A percentile compares a stretch with the other conserved stretches of the same genome.
These are phyloP conservation scores for Drosophila picticornis DNA, from an alignment of 2,888 invertebrate genomes.

Conservation along the genomic window DNA sequence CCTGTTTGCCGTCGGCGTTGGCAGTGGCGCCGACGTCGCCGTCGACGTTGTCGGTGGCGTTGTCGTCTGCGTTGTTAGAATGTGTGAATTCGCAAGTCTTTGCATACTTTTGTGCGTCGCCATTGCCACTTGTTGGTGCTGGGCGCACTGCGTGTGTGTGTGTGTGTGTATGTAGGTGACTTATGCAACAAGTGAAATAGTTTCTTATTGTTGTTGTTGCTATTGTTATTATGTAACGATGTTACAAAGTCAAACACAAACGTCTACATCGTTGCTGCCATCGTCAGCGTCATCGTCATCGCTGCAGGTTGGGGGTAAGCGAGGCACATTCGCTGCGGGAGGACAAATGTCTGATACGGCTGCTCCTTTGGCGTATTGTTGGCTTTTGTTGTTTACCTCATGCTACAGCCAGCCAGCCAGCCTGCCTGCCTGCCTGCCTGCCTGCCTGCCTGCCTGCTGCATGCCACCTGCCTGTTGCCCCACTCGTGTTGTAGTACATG, in stretches of 20 bases:
- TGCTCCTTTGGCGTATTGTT: slow-evolving; percentile 62
- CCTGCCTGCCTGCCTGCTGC: not conserved
- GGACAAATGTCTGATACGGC: slow-evolving; percentile 47
- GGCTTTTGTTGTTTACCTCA: slow-evolving; percentile 60
- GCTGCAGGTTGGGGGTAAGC: not conserved
- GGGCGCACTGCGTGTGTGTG: slow-evolving; percentile 27
- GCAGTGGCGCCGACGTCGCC: slow-evolving; percentile 28
- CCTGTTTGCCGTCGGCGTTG: slow-evolving; percentile 37
- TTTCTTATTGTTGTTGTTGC: slow-evolving; percentile 34
- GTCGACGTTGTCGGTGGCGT: slow-evolving; percentile 19
- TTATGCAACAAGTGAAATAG: slow-evolving; percentile 78
- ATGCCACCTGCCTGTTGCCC: slow-evolving; percentile 20
- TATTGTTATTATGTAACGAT: slow-evolving; percentile 68
- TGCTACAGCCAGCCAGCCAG: slow-evolving; percentile 8
- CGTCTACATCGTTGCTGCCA: slow-evolving; percentile 64
- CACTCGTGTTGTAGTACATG: slow-evolving; percentile 21
- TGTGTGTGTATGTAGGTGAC: slow-evolving; percentile 45
- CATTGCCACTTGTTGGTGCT: slow-evolving; percentile 73
- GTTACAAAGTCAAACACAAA: slow-evolving; percentile 78
- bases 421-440: slow-evolving; percentile 4
- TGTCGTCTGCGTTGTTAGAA: slow-evolving; percentile 60
- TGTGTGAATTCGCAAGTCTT: slow-evolving; percentile 75
- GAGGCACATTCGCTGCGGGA: slow-evolving; percentile 9
- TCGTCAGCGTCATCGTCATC: slow-evolving; percentile 43
- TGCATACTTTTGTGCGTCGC: slow-evolving; percentile 77